Base-by-base conservation (phyloP, 1,140 invertebrate species). In the Panagrolaimus sp. region DNA sequence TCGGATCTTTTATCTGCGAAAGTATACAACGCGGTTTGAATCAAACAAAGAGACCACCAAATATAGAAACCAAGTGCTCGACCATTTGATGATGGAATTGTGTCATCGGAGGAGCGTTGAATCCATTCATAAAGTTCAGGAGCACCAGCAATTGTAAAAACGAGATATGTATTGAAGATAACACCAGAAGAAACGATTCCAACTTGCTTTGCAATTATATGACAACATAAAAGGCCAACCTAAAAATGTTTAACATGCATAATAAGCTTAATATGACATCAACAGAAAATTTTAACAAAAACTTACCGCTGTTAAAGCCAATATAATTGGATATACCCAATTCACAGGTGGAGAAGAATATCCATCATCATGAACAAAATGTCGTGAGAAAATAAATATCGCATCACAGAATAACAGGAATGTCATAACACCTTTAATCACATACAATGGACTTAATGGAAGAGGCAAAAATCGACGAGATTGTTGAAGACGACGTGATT, bases 111-210 rank as follows among this genome's bases (percentile, higher is more conserved):
- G 15, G 8, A 58, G 10, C 52, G 52, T 26, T 58, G 28, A 2
- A 21, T 28, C 52, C 52, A 58, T 21, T 58, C 21, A 58, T 58
- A 58, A 0, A 58, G 52, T 58, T 58, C 21, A 1, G 52, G 52
- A 1, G 28, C 4, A 10, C 10, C 52, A 17, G 52, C 8, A 10
- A 58, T 28, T 8, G 52, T 58, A 24, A 58, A 17, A n/a, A 28
- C 17, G 0, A 58, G 28, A 21, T 28, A 58, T 21, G 52, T 26
- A 17, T 58, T 58, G 17, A 58, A 58, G 28, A 58, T 58, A 8
- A 58, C 21, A 21, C 52, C 52, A 21, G 52, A 58, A 17, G 52
- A 58, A n/a, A 58, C 52, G 4, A 58, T 26, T 28, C 52, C 52
- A 28, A 21, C 28, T 0, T 28, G 17, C 12, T 58, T 21, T 12